Base-by-base conservation (phyloP, 2,113 vertebrate genomes). In the Periophthalmodon schlosseri region DNA sequence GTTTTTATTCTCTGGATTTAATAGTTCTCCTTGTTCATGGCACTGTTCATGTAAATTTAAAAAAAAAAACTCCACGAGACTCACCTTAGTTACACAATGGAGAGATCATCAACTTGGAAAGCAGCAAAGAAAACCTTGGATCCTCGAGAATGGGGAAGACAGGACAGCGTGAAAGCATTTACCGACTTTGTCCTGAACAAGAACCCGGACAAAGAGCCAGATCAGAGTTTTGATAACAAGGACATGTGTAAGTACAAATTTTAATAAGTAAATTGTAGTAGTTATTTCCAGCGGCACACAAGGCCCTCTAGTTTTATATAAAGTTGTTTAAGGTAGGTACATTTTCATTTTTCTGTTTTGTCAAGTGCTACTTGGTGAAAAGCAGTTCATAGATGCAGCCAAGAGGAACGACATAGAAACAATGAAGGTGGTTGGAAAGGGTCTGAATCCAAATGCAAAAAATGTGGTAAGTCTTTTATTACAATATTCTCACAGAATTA, bases 331-430 rank as follows among this genome's bases (percentile, higher is more conserved):
- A 44, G 36, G 36, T 39, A 39, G 8, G 36, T 39, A 39, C 36
- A 39, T 39, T 39, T 39, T 5, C 36, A 44, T 44, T 44, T 44
- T 39, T 73, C 18, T 84, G 36, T 78, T 69, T 60, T 76, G 50
- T 71, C 5, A 82, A 98, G 96, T 97, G 72, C 89, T 97, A 9
- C 92, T 94, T 39, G 77, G 84, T 60, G 96, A 98, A 84, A 96
- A 91, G 89, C 84, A 91, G 75, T 96, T 95, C 81, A 95, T 96
- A 0, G 79, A 94, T 72, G 96, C 96, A 75, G 95, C 95, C 18
- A 97, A 95, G 90, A 95, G 47, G 72, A 96, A 96, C 73, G 93
- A 96, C 68, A 88, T 96, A 85, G 89, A 92, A n/a, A 89, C 82
- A 16, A 94, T 97, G 95, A 95, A 90, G 70, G 84, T 90, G 52